Evolutionary conservation across 1,140 invertebrate species (phyloP), one percentile per base, ranked within the genome.

Genomic region (Drosophila yakuba): DNA sequence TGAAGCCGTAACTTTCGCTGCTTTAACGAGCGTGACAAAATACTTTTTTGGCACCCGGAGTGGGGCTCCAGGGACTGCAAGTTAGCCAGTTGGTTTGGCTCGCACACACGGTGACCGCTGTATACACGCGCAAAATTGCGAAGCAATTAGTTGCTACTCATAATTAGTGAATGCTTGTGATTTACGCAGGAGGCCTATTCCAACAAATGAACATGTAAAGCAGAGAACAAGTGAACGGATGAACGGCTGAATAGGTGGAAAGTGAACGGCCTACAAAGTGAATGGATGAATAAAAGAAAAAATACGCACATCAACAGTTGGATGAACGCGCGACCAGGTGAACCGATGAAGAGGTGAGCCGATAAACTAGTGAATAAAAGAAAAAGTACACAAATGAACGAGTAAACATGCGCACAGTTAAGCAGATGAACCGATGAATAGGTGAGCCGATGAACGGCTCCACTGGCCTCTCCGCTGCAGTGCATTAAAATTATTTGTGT

Each of bases 401-500:
- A 1, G 12, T 2, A 14, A 39, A 39, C 14, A 15, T 5, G 6
- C n/a, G 14, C 6, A 7, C n/a, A 5, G 6, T 8, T n/a, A 3
- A 15, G n/a, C 5, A 14, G 39, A 4, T 28, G 25, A 32, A 38
- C 68, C 4, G 25, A 17, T 51, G 28, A 32, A 47, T 12, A 45
- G 17, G 8, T 45, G 43, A 45, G 15, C 17, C 11, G 20, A 10
- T 45, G 43, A 45, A 45, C 43, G 20, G 17, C 3, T 5, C 25
- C 11, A 4, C 38, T 4, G 38, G 3, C 11, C 38, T 51, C 28
- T 32, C n/a, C 8, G n/a, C 25, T 17, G 23, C 8, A 64, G 57
- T 86, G 82, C 68, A 85, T 85, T 88, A 68, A 85, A 78, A 78
- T 77, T 75, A 78, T 88, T 85, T 85, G 68, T 72, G 67, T 72